Percentiles rank a stretch among this genome's conserved stretches.
These are phyloP conservation scores for Mandrillus leucophaeus DNA, from an alignment of 2,113 vertebrate genomes.

Conservation along the genomic window DNA sequence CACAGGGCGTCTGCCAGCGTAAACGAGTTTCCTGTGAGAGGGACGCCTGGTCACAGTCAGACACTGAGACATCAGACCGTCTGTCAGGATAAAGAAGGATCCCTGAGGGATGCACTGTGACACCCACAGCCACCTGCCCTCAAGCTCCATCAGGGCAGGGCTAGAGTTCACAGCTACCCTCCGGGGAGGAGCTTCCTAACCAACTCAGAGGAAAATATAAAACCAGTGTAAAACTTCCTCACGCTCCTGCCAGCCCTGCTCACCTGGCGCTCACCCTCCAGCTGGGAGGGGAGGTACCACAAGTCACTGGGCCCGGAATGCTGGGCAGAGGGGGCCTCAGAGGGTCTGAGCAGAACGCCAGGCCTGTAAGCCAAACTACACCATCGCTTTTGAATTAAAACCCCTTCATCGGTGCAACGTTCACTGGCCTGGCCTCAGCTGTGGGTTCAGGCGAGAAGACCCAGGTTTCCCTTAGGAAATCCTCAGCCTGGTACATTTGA, in stretches of 20 bases:
- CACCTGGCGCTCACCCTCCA: neutral
- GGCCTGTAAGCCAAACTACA: fast-evolving
- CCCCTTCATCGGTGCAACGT: fast-evolving
- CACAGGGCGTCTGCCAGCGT: neutral
- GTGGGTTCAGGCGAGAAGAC: fast-evolving
- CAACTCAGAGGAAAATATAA: neutral
- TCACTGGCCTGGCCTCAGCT: neutral
- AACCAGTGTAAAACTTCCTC: neutral
- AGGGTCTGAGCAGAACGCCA: fast-evolving
- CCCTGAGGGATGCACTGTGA: neutral
- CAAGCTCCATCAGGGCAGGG: neutral
- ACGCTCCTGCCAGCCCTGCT: neutral
- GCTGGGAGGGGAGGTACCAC: neutral
- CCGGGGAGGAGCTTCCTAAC: neutral
- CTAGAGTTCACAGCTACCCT: neutral
- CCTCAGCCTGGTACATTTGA: neutral
- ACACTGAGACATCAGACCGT: neutral
- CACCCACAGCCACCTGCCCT: neutral
- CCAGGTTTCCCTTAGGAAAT: neutral
- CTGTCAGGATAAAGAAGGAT: neutral
- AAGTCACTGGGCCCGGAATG: too few species aligned
- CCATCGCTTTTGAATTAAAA: fast-evolving
- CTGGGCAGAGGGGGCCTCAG: fast-evolving
- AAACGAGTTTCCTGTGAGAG: neutral
- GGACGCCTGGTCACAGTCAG: neutral